Conservation (phyloP, 2,113 vertebrate genomes). For the Chionis minor region DNA sequence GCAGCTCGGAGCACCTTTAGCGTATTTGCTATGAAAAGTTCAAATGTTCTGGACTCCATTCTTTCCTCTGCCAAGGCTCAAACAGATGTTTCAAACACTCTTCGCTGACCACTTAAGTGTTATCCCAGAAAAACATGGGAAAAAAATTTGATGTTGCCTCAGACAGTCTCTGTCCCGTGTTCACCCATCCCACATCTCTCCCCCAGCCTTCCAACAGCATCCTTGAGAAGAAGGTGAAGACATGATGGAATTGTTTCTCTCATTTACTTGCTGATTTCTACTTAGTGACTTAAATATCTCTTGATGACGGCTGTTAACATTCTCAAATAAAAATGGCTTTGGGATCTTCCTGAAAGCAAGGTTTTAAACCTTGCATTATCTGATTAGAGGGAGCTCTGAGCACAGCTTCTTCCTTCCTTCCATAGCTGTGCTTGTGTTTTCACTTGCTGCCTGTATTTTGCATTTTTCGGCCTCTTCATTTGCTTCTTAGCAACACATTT, state of each 20-base stretch:
- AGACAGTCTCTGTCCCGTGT: not conserved
- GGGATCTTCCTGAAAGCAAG: not conserved
- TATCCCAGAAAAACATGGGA: not conserved
- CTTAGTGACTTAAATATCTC: not conserved
- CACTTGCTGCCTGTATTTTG: not conserved
- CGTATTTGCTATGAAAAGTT: not conserved
- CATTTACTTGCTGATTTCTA: not conserved
- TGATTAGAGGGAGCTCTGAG: not conserved
- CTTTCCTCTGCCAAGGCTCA: not conserved
- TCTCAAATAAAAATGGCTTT: not conserved
- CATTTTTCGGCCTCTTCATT: not conserved
- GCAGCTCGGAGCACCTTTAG: not conserved
- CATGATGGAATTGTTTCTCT: not conserved
- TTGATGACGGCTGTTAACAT: not conserved
- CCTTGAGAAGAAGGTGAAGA: not conserved
- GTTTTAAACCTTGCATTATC: not conserved
- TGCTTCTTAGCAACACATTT: slow-evolving; percentile 34
- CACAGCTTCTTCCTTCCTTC: not conserved
- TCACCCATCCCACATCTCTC: not conserved
- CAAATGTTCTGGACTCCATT: not conserved
- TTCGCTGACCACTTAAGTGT: not conserved
- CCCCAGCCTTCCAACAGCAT: not conserved
- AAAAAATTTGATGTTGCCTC: not conserved
- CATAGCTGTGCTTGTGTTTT: not conserved
- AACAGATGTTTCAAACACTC: not conserved